These are phyloP conservation scores for Drosophila kurseongensis DNA, from an alignment of 1,140 invertebrate genomes.

Conservation along the genomic window DNA sequence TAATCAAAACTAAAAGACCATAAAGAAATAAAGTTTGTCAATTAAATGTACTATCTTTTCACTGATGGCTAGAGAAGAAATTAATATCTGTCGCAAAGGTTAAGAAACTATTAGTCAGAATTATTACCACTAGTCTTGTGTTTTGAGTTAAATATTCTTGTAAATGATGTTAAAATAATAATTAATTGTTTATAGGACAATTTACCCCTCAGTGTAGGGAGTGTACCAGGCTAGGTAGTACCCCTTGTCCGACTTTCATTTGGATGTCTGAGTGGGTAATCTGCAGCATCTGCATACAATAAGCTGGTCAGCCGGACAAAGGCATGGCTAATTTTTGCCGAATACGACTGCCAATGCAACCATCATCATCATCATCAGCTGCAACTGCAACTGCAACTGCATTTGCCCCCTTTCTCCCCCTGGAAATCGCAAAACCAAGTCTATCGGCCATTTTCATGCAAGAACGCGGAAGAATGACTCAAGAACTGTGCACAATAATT, in stretches of 20 bases:
- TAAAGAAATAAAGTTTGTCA: too few relatives aligned
- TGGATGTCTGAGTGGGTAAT: constrained; percentile 22
- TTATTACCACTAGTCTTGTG: too few relatives aligned
- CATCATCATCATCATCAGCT: constrained; percentile 43
- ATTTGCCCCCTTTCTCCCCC: constrained; percentile 5
- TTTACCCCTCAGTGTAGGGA: too few relatives aligned
- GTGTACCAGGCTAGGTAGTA: constrained; percentile 18
- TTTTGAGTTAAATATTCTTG: too few relatives aligned
- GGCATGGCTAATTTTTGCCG: constrained; percentile 71
- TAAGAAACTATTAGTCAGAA: too few relatives aligned
- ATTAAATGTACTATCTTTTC: too few relatives aligned
- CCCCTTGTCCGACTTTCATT: constrained; percentile 16
- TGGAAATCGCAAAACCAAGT: constrained; percentile 34
- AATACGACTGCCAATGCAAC: constrained; percentile 53
- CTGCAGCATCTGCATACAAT: constrained; percentile 68
- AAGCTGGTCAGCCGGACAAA: constrained; percentile 27
- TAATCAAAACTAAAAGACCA: too few relatives aligned
- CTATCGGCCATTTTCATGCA: constrained; percentile 74
- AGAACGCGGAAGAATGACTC: constrained; percentile 82
- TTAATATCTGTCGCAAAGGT: too few relatives aligned
- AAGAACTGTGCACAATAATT: constrained; percentile 77
- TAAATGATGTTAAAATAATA: too few relatives aligned
- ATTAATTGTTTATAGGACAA: too few relatives aligned
- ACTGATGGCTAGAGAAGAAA: too few relatives aligned
- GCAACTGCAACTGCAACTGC: constrained; percentile 13